Base-by-base conservation (phyloP, 1,140 invertebrate genomes). In the Lordiphosa mommai region DNA sequence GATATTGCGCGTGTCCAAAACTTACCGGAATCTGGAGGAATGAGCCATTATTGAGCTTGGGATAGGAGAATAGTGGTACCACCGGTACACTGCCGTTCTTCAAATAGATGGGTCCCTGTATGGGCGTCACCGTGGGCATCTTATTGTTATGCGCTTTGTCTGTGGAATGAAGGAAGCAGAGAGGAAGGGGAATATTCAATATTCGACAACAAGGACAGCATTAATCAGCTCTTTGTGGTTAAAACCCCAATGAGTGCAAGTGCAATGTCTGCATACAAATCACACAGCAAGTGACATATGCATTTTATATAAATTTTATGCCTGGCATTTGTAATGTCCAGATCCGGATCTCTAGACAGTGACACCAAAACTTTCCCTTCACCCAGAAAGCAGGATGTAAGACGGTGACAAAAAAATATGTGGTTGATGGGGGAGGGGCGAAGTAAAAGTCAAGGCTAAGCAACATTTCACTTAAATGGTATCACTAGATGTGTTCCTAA, bases 1-100 rank as follows among this genome's bases (percentile, higher is more conserved):
- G 56, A 68, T 53, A 68, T 68, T 66, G 63, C 52, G 61, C 61
- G 61, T 63, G 63, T 58, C 63, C 52, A 17, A 27, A 53, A 92
- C 94, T 95, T 90, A 96, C 95, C 88, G 95, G 95, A 90, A 96
- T 96, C 90, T 96, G 95, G 49, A 96, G 92, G 76, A 95, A 93
- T 9, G 93, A 93, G 55, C 95, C 95, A 89, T 96, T 96, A 88
- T 94, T 95, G 59, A 95, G 87, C 48, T 93, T 93, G 6, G 93
- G 93, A 90, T 96, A 95, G 13, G 94, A 94, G 61, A 95, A 96
- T 2, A 96, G 89, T n/a, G 95, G 95, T 40, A 96, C 94, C 0
- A 96, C 95, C 12, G 95, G 95, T 14, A 95, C 94, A 16, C 92
- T 92, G 56, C 94, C 94, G 88, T 96, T 95, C 88, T 94, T 93